Evolutionary conservation across 2,113 vertebrate species (phyloP).

Genomic region (Apodemus sylvaticus): DNA sequence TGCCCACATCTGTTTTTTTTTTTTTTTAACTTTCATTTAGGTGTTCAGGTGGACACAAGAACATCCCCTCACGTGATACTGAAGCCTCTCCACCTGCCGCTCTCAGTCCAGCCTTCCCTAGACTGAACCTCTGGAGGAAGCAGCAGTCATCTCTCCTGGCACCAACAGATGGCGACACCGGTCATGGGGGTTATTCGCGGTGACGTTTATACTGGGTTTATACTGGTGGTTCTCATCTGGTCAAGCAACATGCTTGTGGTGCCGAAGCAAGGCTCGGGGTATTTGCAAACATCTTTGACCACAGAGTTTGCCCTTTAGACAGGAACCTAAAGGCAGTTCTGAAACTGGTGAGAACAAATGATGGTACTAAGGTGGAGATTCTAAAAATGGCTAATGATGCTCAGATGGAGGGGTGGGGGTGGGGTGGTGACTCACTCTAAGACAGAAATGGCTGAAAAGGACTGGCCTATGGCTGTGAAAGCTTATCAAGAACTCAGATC

Average conservation of each 20-base stretch:
- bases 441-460: neutral
- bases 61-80: neutral
- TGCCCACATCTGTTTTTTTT: neutral
- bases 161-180: constrained; percentile 58
- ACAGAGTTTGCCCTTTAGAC: neutral
- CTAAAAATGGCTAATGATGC: neutral
- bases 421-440: neutral
- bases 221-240: neutral
- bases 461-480: neutral
- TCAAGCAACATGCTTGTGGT: neutral
- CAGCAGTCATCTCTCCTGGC: neutral
- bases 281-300: constrained; percentile 1
- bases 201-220: neutral
- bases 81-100: neutral
- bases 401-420: neutral
- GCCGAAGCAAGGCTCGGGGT: neutral
- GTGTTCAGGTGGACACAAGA: neutral
- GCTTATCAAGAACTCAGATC: neutral
- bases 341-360: neutral
- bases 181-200: neutral
- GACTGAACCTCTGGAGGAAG: neutral
- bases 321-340: constrained; percentile 4
- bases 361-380: neutral
- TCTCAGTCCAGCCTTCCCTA: constrained; percentile 3
- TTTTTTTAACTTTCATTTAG: neutral